These are phyloP conservation scores for Sapayoa aenigma DNA, from an alignment of 2,113 vertebrate species.

Conservation along the genomic window DNA sequence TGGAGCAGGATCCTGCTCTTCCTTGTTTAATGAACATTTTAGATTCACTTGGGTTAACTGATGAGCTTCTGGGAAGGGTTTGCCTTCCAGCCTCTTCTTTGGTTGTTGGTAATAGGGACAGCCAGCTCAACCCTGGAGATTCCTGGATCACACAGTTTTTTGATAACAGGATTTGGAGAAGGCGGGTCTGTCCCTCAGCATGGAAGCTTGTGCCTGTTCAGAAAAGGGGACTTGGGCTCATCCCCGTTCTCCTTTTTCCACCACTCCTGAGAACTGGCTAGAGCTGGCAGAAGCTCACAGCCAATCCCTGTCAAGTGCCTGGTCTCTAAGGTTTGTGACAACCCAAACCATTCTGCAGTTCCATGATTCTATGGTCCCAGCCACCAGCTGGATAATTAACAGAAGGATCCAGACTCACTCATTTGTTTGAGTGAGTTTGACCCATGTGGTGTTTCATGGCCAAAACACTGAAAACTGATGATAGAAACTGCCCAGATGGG, in stretches of 20 bases:
- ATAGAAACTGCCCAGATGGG: not conserved
- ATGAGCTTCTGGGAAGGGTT: not conserved
- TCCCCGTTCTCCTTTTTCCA: not conserved
- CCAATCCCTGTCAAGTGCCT: not conserved
- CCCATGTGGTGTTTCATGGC: fast-evolving
- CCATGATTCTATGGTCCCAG: not conserved
- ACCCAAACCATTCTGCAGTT: not conserved
- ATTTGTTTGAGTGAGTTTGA: not conserved
- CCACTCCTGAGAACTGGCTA: not conserved
- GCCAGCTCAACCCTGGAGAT: not conserved
- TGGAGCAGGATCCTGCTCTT: not conserved
- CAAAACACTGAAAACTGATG: not conserved
- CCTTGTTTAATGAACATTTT: not conserved
- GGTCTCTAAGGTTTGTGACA: not conserved
- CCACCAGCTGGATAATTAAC: not conserved
- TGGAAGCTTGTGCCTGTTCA: fast-evolving
- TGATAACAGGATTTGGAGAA: not conserved
- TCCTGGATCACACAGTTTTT: not conserved
- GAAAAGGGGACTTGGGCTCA: not conserved
- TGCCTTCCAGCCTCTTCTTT: not conserved
- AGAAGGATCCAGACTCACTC: not conserved
- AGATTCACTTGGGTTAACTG: not conserved
- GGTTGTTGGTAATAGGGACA: fast-evolving
- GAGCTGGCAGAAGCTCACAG: not conserved
- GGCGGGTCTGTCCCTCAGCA: fast-evolving